A percentile compares a stretch with the other conserved stretches of the same genome.
These are phyloP conservation scores for Phymatocera aterrima DNA, from an alignment of 2,888 invertebrate species.

Conservation along the genomic window DNA sequence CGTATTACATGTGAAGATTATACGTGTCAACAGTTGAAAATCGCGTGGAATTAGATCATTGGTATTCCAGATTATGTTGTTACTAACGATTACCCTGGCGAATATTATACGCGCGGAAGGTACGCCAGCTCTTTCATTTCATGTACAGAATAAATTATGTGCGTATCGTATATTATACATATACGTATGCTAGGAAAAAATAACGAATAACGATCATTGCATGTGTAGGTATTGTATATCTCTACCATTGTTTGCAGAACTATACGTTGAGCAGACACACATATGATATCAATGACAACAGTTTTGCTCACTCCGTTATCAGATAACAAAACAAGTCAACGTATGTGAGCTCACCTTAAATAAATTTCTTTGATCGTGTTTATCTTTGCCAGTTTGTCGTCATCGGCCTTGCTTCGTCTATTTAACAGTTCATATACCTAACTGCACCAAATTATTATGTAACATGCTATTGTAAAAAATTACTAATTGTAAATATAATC, in stretches of 20 bases:
- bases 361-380: slow-evolving; percentile 24
- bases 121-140: background rate
- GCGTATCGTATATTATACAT: background rate
- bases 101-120: slow-evolving; percentile 18
- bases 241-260: background rate
- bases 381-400: slow-evolving; percentile 16
- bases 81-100: slow-evolving; percentile 36
- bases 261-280: background rate
- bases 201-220: background rate
- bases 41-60: slow-evolving; percentile 30
- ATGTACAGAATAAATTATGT: background rate
- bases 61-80: slow-evolving; percentile 39
- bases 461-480: slow-evolving; percentile 11
- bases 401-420: slow-evolving; percentile 11
- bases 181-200: background rate
- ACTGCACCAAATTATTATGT: no score
- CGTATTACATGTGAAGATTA: background rate
- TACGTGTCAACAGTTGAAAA: slow-evolving; percentile 28
- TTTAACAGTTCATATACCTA: slow-evolving; percentile 1
- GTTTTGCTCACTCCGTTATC: slow-evolving; percentile 7
- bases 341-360: background rate
- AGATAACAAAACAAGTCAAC: background rate
- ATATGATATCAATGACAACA: background rate
- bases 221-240: no score
- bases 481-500: slow-evolving; percentile 3